Evolutionary conservation across 2,113 vertebrate genomes (phyloP).

Genomic region (Stigmatopora argus): DNA sequence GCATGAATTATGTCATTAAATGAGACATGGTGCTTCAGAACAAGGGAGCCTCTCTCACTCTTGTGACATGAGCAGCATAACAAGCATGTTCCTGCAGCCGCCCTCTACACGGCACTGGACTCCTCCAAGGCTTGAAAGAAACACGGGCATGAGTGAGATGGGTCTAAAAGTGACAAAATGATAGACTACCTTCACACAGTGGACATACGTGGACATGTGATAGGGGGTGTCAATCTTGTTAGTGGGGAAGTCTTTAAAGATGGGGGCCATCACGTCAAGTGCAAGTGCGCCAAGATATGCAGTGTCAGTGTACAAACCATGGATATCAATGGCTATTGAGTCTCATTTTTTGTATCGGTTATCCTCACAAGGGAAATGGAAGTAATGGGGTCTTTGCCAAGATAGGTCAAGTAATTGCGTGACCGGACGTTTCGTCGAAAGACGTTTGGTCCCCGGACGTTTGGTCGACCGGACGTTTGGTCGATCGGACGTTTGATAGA

Average conservation of each 20-base stretch:
- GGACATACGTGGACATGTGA: constrained; percentile 30
- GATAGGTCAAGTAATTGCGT: too few relatives aligned
- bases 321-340: not conserved
- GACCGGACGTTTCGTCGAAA: too few relatives aligned
- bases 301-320: not conserved
- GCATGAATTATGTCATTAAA: constrained; percentile 29
- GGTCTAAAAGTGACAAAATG: constrained; percentile 31
- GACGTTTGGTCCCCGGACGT: too few relatives aligned
- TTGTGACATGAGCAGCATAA: constrained; percentile 23
- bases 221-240: constrained; percentile 31
- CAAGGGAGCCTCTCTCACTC: constrained; percentile 13
- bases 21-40: constrained; percentile 14
- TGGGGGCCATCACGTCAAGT: not conserved
- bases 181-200: constrained; percentile 16
- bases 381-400: too few relatives aligned
- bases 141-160: constrained; percentile 20
- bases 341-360: not conserved
- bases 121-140: constrained; percentile 23
- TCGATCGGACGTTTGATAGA: too few relatives aligned
- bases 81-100: constrained; percentile 24
- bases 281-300: not conserved
- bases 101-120: constrained; percentile 8
- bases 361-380: too few relatives aligned
- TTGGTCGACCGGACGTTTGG: too few relatives aligned
- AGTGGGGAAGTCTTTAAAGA: constrained; percentile 32